Base-by-base conservation (phyloP, 2,888 invertebrate genomes). In the Cryptocheilus praepositus region DNA sequence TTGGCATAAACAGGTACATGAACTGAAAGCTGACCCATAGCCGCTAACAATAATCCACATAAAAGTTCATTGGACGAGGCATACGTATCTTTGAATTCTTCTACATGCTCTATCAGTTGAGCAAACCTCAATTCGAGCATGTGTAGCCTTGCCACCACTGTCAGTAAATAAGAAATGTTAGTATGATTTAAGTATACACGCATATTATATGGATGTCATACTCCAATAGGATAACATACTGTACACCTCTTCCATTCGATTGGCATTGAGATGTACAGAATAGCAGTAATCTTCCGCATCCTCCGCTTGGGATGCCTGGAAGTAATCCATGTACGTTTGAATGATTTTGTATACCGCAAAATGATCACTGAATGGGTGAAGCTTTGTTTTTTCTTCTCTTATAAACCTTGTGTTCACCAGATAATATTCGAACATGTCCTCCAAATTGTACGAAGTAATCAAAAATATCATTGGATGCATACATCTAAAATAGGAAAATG, bases 351-450 rank as follows among this genome's bases (percentile, higher is more conserved):
- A 90, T 15, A 93, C 56, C 0, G 93, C 92, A 15, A 91, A 81
- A 85, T 94, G 93, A 83, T 94, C 94, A 2, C 94, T 94, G 0
- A 88, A 89, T 0, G 88, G 67, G 63, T 90, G 91, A 84, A 89
- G 92, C 3, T 85, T 76, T 1, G 84, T 80, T 83, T 93, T 94
- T 0, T 90, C 86, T 44, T 86, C 81, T 61, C 92, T 91, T 11
- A 92, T 90, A 76, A 86, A 86, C 8, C 89, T 89, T 73, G 91
- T 90, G 54, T 91, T 86, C 0, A 89, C 87, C 3, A 92, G 86
- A 0, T 90, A 87, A 49, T 90, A 89, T 0, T 80, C 67, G 78
- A 93, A 93, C 62, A 93, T 77, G 53, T 92, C 91, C 0, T 89
- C 86, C 19, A 92, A 91, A 0, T 90, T 87, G 0, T 91, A 89